These are phyloP conservation scores for Erebia palarica DNA, from an alignment of 2,888 invertebrate genomes.

Conservation along the genomic window DNA sequence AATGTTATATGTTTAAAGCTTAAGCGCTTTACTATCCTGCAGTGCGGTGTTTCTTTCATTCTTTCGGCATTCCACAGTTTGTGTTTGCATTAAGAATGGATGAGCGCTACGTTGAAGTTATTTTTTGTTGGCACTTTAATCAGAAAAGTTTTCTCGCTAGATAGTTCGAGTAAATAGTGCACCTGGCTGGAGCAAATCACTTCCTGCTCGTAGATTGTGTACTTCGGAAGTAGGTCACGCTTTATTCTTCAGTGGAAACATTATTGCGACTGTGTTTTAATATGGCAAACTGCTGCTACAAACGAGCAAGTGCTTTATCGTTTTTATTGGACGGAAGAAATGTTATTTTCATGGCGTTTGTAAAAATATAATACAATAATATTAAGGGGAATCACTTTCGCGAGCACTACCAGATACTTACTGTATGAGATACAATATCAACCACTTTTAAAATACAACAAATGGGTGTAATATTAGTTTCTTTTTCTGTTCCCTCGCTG, in stretches of 20 bases:
- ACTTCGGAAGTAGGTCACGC: constrained; percentile 45
- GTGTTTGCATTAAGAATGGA: constrained; percentile 76
- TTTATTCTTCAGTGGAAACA: constrained; percentile 43
- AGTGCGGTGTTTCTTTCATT: constrained; percentile 80
- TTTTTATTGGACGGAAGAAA: constrained; percentile 27
- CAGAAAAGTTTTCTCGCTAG: constrained; percentile 61
- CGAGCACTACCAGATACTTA: too few relatives aligned
- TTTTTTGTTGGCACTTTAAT: constrained; percentile 75
- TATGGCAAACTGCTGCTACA: constrained; percentile 34
- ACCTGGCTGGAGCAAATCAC: constrained; percentile 49
- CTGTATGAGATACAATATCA: not conserved
- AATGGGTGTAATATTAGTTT: not conserved
- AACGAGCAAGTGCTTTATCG: constrained; percentile 31
- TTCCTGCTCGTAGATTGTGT: constrained; percentile 53
- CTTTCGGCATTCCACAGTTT: constrained; percentile 70
- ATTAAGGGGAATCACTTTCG: not conserved
- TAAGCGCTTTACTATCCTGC: constrained; percentile 50
- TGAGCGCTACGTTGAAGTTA: constrained; percentile 65
- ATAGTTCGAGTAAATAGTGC: constrained; percentile 59
- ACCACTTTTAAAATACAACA: not conserved
- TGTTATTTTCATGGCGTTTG: constrained; percentile 20
- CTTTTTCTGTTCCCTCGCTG: not conserved
- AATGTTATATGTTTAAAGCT: not conserved
- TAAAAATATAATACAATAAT: constrained; percentile 11
- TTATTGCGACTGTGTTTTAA: constrained; percentile 41